Conservation (phyloP, 1,140 invertebrate genomes). For the Sitobion miscanthi region DNA sequence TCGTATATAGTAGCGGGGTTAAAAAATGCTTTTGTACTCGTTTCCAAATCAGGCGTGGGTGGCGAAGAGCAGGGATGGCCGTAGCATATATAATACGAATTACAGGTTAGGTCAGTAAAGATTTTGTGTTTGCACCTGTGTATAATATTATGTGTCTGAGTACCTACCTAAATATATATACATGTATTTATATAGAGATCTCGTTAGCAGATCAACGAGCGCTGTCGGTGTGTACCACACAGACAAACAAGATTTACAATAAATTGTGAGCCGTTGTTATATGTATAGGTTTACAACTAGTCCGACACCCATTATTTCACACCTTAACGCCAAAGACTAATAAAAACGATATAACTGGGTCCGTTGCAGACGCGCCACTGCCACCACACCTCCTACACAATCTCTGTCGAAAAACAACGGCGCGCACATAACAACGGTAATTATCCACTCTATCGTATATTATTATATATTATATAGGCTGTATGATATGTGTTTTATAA, state of each 20-base stretch:
- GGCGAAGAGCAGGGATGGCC: neutral
- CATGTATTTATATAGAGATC: constrained; percentile 31
- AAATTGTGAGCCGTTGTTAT: neutral
- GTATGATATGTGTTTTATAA: neutral
- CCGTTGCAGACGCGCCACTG: neutral
- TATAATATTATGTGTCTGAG: neutral
- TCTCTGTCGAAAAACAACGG: neutral
- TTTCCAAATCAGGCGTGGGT: neutral
- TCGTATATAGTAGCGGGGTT: neutral
- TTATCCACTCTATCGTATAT: constrained; percentile 8
- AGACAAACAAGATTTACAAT: neutral
- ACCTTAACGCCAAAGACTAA: constrained; percentile 42
- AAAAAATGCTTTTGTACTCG: neutral
- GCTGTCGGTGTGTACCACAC: too few species aligned
- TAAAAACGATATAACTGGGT: constrained; percentile 10
- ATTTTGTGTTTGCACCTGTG: neutral
- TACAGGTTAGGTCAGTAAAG: neutral
- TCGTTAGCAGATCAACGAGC: constrained; percentile 38
- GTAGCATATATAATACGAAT: neutral
- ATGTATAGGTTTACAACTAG: constrained; percentile 29
- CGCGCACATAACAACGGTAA: constrained; percentile 28
- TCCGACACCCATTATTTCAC: constrained; percentile 43
- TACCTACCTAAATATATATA: neutral
- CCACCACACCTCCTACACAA: constrained; percentile 38
- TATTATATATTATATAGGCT: neutral